Base-by-base conservation (phyloP, 2,113 vertebrate genomes). In the Lichenostomus cassidix region DNA sequence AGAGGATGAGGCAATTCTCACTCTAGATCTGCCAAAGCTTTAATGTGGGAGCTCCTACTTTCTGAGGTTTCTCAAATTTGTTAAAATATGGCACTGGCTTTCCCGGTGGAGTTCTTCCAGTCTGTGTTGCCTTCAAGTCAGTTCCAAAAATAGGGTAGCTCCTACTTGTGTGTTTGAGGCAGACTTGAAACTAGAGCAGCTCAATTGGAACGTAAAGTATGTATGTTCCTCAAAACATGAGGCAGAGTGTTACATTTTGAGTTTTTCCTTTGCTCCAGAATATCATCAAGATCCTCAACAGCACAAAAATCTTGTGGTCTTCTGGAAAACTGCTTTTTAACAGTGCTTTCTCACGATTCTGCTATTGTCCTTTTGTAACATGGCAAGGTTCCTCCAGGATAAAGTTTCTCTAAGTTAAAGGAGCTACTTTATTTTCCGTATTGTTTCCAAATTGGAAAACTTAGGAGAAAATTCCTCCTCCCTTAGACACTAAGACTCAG, bases 61-160 rank as follows among this genome's bases (percentile, higher is more conserved):
- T 62, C 62, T 83, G 90, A 78, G 71, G 42, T n/a, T 80, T 90
- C 62, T 47, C 65, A 70, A 6, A 71, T 92, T 67, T 44, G 59
- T 69, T 97, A 74, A 76, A 90, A 35, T 58, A 27, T 20, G 62
- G 59, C 63, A 37, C 11, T 85, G 95, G 79, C 75, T 95, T 88
- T 94, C 92, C 85, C 87, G 83, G 1, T 46, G 64, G 92, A 95
- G 47, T 67, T 89, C 69, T 78, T 78, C 33, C 91, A 95, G 59
- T 42, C 76, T 69, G 52, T 52, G 47, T 70, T 89, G 86, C 52
- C 75, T 90, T 79, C 22, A 5, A 92, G 59, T 87, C 71, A 67
- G 59, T 67, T 93, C 78, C 92, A 88, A 77, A 94, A 95, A 90
- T 78, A 92, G 83, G 39, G 63, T 83, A 56, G 56, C 82, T 95